phyloP scores from a whole-genome alignment of 2,797 vertebrate species.

The Dromococcyx pavoninus region DNA sequence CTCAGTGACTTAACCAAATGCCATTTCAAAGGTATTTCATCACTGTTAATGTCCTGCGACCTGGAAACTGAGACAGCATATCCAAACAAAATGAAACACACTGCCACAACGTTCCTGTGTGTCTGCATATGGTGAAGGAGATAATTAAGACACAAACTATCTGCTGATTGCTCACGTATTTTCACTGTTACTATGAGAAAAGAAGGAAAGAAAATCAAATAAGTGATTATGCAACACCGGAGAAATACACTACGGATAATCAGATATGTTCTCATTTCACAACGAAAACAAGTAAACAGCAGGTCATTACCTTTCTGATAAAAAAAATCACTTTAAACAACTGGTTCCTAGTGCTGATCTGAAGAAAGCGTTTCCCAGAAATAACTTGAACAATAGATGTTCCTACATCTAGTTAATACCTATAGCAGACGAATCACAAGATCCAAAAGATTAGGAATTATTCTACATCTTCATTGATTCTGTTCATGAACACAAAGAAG shows the following conservation, averaged over 20 bases:
- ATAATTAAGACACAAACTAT: not conserved
- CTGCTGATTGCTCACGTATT: not conserved
- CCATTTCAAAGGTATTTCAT: conserved; percentile 13
- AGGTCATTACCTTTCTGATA: not conserved
- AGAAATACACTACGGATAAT: not conserved
- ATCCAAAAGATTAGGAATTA: not conserved
- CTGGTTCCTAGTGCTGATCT: not conserved
- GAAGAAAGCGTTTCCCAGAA: not conserved
- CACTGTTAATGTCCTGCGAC: not conserved
- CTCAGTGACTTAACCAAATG: not conserved
- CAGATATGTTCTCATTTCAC: not conserved
- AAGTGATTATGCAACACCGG: not conserved
- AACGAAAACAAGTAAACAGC: not conserved
- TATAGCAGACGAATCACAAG: not conserved
- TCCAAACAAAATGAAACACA: not conserved
- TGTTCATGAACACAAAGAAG: not conserved
- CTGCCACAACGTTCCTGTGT: not conserved
- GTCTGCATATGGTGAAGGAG: not conserved
- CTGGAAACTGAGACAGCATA: not conserved
- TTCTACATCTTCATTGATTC: not conserved
- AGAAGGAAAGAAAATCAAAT: not conserved
- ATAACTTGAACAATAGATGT: not conserved
- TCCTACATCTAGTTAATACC: not conserved
- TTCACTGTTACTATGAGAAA: not conserved
- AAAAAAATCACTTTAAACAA: not conserved